Evolutionary conservation across 2,113 vertebrate species (phyloP).

Genomic region (Urocynchramus pylzowi): DNA sequence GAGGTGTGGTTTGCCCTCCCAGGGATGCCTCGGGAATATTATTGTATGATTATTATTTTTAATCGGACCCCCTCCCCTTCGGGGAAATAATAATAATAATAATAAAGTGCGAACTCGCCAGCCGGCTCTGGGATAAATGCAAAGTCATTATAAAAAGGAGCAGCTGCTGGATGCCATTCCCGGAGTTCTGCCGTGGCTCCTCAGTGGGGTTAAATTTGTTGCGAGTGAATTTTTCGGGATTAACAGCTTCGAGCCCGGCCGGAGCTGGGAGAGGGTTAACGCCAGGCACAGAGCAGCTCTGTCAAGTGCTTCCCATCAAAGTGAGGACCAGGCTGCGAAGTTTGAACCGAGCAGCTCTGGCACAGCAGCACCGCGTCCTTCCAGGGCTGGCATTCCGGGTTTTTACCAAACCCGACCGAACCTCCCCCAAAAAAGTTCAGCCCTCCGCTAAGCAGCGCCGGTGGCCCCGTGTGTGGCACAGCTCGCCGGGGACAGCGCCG

Average conservation of each 20-base stretch:
- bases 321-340: slow-evolving; percentile 33
- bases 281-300: neutral
- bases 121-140: slow-evolving; percentile 30
- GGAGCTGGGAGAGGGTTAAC: slow-evolving; percentile 41
- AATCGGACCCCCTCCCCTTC: neutral
- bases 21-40: neutral
- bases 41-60: neutral
- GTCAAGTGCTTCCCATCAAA: slow-evolving; percentile 56
- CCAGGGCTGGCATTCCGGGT: neutral
- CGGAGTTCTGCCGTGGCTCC: neutral
- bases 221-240: neutral
- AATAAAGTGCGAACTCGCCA: neutral
- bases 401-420: neutral
- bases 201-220: neutral
- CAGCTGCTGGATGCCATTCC: neutral
- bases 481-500: neutral
- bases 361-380: neutral
- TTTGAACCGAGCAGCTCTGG: slow-evolving; percentile 9
- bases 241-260: neutral
- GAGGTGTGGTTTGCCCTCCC: neutral
- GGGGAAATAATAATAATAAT: neutral
- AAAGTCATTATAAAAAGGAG: slow-evolving; percentile 20
- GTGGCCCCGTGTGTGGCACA: neutral
- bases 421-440: neutral
- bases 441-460: neutral